Evolutionary conservation across 2,888 invertebrate genomes (phyloP).

Genomic region (Nemapogon koenigi): DNA sequence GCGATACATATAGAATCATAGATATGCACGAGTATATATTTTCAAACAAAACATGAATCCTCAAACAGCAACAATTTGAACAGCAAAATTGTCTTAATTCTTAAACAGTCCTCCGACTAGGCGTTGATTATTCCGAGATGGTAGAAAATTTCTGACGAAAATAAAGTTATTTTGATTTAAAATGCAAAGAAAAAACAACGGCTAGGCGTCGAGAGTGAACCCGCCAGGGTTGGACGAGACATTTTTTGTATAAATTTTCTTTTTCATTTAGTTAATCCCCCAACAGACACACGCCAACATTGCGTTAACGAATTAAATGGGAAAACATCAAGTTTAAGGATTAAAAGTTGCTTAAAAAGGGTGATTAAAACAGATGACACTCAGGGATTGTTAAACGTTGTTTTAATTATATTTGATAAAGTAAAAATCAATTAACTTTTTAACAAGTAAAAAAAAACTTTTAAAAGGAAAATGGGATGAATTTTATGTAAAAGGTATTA

Average conservation of each 20-base stretch:
- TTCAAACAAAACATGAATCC: too few species aligned
- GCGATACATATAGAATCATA: too few species aligned
- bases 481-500: too few species aligned
- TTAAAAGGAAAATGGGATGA: too few species aligned
- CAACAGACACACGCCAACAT: constrained; percentile 27
- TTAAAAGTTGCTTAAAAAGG: constrained; percentile 9
- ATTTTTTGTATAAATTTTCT: constrained; percentile 33
- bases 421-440: too few species aligned
- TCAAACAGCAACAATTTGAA: too few species aligned
- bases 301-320: constrained; percentile 25
- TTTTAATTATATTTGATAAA: too few species aligned
- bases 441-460: too few species aligned
- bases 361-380: constrained; percentile 7
- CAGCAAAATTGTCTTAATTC: constrained; percentile 49
- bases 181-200: constrained; percentile 48
- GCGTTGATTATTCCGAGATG: constrained; percentile 52
- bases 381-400: too few species aligned
- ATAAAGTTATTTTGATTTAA: constrained; percentile 58
- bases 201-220: constrained; percentile 20
- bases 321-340: constrained; percentile 22
- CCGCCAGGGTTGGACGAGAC: constrained; percentile 25
- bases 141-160: constrained; percentile 45
- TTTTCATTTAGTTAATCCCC: constrained; percentile 45
- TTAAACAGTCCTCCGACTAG: constrained; percentile 43
- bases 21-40: too few species aligned